Percentiles rank a stretch among this genome's conserved stretches.
These are phyloP conservation scores for Caenorhabditis doughertyi DNA, from an alignment of 2,888 invertebrate genomes.

Conservation along the genomic window DNA sequence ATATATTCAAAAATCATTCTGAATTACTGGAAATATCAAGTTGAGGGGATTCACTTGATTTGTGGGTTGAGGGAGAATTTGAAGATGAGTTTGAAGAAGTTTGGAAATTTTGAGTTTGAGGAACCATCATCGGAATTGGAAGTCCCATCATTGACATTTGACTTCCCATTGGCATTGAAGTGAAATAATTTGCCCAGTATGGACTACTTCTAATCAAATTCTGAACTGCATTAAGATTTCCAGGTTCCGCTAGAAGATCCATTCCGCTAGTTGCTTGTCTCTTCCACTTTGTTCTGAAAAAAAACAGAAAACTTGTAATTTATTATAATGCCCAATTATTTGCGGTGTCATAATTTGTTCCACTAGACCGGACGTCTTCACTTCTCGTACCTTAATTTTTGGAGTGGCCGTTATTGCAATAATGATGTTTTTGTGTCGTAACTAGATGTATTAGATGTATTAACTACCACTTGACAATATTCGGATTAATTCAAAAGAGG, in stretches of 20 bases:
- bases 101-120: slow-evolving; percentile 46
- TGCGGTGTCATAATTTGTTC: slow-evolving; percentile 44
- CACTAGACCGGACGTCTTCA: slow-evolving; percentile 56
- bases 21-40: slow-evolving; percentile 51
- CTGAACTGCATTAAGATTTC: slow-evolving; percentile 97
- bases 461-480: slow-evolving; percentile 51
- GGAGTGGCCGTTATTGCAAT: slow-evolving; percentile 59
- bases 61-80: slow-evolving; percentile 39
- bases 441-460: slow-evolving; percentile 52
- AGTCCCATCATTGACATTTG: slow-evolving; percentile 50
- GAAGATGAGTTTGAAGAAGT: slow-evolving; percentile 21
- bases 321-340: slow-evolving; percentile 7
- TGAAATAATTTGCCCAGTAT: slow-evolving; percentile 76
- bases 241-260: slow-evolving; percentile 96
- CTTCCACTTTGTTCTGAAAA: slow-evolving; percentile 96
- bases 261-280: slow-evolving; percentile 97
- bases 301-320: slow-evolving; percentile 10
- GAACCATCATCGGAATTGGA: slow-evolving; percentile 53
- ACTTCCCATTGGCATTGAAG: slow-evolving; percentile 33
- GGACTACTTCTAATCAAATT: slow-evolving; percentile 85
- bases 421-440: slow-evolving; percentile 57
- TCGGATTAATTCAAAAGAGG: slow-evolving; percentile 39
- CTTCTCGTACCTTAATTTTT: slow-evolving; percentile 44
- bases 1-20: slow-evolving; percentile 25
- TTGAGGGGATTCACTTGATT: slow-evolving; percentile 50